phyloP scores from a whole-genome alignment of 2,888 invertebrate species.

The Monochamus alternatus region DNA sequence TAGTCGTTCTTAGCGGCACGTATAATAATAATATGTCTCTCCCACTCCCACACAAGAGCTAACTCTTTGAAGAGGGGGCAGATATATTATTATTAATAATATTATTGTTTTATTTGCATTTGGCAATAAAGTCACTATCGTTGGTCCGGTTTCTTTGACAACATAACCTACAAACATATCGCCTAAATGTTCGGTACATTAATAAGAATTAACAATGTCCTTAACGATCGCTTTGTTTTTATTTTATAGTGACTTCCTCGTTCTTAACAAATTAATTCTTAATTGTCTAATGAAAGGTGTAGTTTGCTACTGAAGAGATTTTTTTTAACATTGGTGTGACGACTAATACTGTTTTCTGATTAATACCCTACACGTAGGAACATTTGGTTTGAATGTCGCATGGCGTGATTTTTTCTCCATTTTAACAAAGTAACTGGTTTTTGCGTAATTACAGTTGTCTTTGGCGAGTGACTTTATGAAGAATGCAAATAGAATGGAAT shows the following conservation, averaged over 20 bases:
- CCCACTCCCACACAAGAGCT: background rate
- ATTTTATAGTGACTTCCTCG: conserved; percentile 31
- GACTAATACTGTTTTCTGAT: conserved; percentile 35
- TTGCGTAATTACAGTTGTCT: conserved; percentile 33
- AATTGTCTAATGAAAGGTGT: conserved; percentile 69
- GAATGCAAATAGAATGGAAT: conserved; percentile 61
- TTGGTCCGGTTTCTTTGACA: conserved; percentile 21
- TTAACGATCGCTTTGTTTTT: conserved; percentile 34
- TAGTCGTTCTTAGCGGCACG: conserved; percentile 2
- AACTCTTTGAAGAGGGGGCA: background rate
- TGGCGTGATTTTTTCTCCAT: conserved; percentile 44
- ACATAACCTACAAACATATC: background rate
- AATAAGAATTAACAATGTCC: conserved; percentile 21
- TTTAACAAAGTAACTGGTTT: conserved; percentile 41
- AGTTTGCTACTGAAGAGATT: conserved; percentile 71
- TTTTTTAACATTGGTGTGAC: conserved; percentile 51
- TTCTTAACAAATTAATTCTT: conserved; percentile 37
- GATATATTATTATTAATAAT: background rate
- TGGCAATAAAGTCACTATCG: conserved; percentile 59
- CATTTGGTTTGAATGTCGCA: conserved; percentile 46
- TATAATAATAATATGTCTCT: background rate
- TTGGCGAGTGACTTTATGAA: conserved; percentile 48
- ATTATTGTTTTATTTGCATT: conserved; percentile 66
- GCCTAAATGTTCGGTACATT: background rate
- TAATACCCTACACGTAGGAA: conserved; percentile 45